Evolutionary conservation across 2,797 vertebrate species (phyloP).

Genomic region (Notamacropus eugenii): DNA sequence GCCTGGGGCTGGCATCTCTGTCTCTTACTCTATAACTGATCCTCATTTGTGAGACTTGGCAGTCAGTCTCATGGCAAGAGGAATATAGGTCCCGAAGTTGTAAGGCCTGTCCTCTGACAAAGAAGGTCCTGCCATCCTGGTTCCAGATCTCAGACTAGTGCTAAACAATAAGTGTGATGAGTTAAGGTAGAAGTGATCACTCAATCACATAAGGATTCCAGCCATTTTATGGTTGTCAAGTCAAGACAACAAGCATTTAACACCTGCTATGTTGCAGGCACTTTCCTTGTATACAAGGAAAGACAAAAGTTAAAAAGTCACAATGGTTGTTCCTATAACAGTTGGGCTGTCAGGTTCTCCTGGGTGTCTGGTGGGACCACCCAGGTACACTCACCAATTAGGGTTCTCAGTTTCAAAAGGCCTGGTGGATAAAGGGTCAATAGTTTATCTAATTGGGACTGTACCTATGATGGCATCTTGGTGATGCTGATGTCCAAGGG

Average conservation of each 20-base stretch:
- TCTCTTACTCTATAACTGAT: background rate
- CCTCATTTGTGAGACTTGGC: background rate
- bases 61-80: background rate
- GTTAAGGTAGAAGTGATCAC: background rate
- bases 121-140: background rate
- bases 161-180: background rate
- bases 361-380: background rate
- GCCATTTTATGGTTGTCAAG: background rate
- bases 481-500: background rate
- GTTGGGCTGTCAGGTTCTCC: background rate
- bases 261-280: background rate
- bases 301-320: background rate
- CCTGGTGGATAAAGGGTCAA: background rate
- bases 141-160: background rate
- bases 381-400: background rate
- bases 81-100: background rate
- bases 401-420: background rate
- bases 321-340: background rate
- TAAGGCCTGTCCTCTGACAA: background rate
- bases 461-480: background rate
- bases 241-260: background rate
- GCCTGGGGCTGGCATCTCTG: background rate
- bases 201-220: background rate
- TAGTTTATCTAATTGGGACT: background rate
- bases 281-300: background rate